phyloP scores from a whole-genome alignment of 2,113 vertebrate species.

The Tapirus terrestris region DNA sequence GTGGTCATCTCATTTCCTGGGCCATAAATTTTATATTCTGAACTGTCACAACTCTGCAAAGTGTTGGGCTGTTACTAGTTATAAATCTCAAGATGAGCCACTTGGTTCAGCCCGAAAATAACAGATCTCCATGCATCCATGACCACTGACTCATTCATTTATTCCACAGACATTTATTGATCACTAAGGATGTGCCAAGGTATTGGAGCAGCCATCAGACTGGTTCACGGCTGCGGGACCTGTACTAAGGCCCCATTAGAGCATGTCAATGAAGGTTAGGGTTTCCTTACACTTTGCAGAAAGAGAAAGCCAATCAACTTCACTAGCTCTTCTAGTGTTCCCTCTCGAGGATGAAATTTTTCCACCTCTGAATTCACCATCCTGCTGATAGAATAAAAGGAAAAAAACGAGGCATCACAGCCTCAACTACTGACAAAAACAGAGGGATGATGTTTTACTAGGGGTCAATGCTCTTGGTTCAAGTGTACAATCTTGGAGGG shows the following conservation, averaged over 20 bases:
- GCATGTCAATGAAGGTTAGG: neutral
- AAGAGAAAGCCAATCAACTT: neutral
- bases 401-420: neutral
- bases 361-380: neutral
- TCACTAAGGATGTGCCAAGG: neutral
- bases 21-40: neutral
- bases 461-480: neutral
- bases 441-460: neutral
- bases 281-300: neutral
- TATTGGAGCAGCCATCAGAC: neutral
- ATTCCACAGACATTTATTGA: neutral
- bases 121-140: neutral
- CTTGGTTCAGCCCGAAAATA: constrained; percentile 21
- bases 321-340: neutral
- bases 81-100: neutral
- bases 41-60: neutral
- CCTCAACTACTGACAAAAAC: neutral
- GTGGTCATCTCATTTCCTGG: neutral
- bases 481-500: neutral
- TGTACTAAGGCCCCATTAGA: neutral
- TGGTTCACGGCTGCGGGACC: neutral
- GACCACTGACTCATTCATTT: neutral
- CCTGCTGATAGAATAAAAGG: neutral
- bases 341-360: neutral
- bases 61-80: neutral